Percentiles rank a stretch among this genome's conserved stretches.
Evolutionary conservation across 2,888 invertebrate species (phyloP).

Genomic region (Rhopalosiphum nymphaeae): DNA sequence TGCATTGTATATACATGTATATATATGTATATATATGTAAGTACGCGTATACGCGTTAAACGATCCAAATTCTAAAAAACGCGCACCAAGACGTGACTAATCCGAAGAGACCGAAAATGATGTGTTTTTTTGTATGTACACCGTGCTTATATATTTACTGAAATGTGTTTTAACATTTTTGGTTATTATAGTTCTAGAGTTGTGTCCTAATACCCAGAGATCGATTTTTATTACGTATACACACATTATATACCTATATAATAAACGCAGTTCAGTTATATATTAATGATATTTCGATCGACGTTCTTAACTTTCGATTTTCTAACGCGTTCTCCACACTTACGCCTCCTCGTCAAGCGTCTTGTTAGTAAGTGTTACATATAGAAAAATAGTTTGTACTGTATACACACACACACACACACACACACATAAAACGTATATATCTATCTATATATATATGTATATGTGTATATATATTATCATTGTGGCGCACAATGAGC

Average conservation of each 20-base stretch:
- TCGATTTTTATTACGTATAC: conserved; percentile 16
- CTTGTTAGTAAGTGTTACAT: conserved; percentile 53
- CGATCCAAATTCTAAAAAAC: conserved; percentile 42
- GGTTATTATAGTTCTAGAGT: conserved; percentile 23
- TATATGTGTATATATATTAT: conserved; percentile 2
- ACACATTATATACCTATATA: not conserved
- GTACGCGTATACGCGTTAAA: not conserved
- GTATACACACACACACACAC: not conserved
- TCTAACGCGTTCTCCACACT: conserved; percentile 12
- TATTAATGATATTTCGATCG: conserved; percentile 53
- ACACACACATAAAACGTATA: not conserved
- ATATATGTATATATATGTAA: not conserved
- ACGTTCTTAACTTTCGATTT: conserved; percentile 54
- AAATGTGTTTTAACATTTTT: not conserved
- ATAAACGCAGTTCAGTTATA: not conserved
- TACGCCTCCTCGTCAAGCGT: conserved; percentile 38
- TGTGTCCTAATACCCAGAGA: not conserved
- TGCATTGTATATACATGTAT: not conserved
- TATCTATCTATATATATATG: not conserved
- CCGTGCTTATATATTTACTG: not conserved
- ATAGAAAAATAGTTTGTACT: conserved; percentile 11
- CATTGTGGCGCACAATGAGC: conserved; percentile 36
- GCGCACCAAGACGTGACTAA: conserved; percentile 44
- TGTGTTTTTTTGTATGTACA: not conserved
- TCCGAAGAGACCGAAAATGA: conserved; percentile 32